A percentile compares a stretch with the other conserved stretches of the same genome.
Evolutionary conservation across 2,888 invertebrate species (phyloP).

Genomic region (Euplagia quadripunctaria): DNA sequence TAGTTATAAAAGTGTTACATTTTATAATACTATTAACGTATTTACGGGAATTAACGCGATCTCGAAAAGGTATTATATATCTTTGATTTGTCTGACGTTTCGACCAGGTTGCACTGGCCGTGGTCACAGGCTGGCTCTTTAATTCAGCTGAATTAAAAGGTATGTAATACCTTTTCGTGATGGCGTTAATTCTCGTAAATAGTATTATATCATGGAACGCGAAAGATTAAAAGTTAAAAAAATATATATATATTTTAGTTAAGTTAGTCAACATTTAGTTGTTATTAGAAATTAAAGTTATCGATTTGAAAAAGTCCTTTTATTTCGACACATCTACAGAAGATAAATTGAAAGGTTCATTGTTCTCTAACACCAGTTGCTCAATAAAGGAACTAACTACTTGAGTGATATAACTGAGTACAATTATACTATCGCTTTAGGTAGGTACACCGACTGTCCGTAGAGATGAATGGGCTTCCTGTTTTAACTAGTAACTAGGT

Average conservation of each 20-base stretch:
- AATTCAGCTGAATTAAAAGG: no score
- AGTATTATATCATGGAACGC: no score
- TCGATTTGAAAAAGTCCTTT: not conserved
- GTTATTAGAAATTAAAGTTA: constrained; percentile 28
- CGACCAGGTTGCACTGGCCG: no score
- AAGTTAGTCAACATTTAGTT: constrained; percentile 19
- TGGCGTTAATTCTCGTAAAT: no score
- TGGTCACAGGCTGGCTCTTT: no score
- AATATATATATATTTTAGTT: constrained; percentile 12
- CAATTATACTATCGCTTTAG: constrained; percentile 28
- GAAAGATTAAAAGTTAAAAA: no score
- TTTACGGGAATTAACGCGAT: no score
- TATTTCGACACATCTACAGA: not conserved
- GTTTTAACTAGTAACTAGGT: constrained; percentile 61
- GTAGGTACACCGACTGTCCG: constrained; percentile 13
- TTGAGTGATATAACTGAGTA: constrained; percentile 30
- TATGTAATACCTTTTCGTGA: no score
- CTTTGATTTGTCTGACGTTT: no score
- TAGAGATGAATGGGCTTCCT: constrained; percentile 60
- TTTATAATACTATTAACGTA: no score
- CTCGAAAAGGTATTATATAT: no score
- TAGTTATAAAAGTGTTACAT: not conserved
- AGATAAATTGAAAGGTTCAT: not conserved
- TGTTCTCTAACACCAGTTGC: constrained; percentile 2
- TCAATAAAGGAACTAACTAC: constrained; percentile 22